Base-by-base conservation (phyloP, 92 coral and sea anemone species). In the Diadumene lineata region DNA sequence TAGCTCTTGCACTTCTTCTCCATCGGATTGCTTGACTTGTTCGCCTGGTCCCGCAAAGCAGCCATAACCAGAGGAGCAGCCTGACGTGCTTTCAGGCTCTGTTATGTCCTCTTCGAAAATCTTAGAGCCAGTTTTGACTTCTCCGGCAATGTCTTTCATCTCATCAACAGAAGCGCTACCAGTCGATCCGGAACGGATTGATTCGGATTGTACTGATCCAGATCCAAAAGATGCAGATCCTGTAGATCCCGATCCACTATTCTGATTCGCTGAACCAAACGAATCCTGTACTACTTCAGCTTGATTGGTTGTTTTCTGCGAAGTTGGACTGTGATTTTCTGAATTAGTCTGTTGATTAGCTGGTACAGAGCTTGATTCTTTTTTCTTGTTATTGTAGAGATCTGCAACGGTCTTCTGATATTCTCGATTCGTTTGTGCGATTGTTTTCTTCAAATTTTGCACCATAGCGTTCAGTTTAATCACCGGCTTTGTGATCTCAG, bases 21-120 rank as follows among this genome's bases (percentile, higher is more conserved):
- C 71, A 16, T 64, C 31, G 15, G 56, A 26, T 15, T 73, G 18
- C 13, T 34, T 31, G 22, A 50, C 50, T 34, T 64, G 53, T 21
- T 76, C 81, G 17, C 66, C 73, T 18, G 60, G 43, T 23, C 63
- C 82, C 38, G 82, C 67, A 28, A 23, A 82, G 60, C 92, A 87
- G 21, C 85, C 92, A 27, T 76, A 73, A 28, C 88, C 88, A 34
- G 92, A 82, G 31, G 92, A 77, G 32, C 92, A 87, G 11, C 88
- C 92, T 16, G 92, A 82, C 25, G 81, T 74, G 16, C 68, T 66
- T 34, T 82, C 88, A 13, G 87, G 70, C 1, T 82, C 92, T 26
- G 66, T 50, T 11, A 57, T 43, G 10, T 67, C 72, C 17, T 38
- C 75, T 44, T 78, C 82, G 75, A 78, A 78, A 56, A 78, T 78